phyloP scores from a whole-genome alignment of 1,140 invertebrate genomes.

The Halesus radiatus region DNA sequence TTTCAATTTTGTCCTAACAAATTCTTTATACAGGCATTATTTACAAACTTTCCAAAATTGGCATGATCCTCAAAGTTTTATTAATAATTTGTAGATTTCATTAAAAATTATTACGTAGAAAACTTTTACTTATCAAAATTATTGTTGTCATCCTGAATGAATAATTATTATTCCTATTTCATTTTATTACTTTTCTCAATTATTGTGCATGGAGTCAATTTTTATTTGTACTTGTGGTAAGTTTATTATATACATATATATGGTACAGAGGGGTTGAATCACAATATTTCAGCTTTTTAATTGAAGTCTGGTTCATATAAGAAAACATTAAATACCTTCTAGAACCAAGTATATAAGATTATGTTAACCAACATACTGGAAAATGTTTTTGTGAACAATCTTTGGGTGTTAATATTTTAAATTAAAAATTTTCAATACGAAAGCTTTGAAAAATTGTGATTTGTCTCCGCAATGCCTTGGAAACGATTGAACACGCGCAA shows the following conservation, averaged over 20 bases:
- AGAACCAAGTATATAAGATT: too few relatives aligned
- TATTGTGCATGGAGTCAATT: background rate
- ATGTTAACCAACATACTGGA: too few relatives aligned
- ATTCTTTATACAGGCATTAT: background rate
- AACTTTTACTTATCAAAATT: background rate
- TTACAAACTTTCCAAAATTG: background rate
- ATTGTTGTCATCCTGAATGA: background rate
- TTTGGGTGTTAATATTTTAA: too few relatives aligned
- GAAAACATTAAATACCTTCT: too few relatives aligned
- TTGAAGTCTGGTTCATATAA: background rate
- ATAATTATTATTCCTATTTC: background rate
- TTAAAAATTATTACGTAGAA: background rate
- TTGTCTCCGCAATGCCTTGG: background rate
- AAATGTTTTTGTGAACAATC: too few relatives aligned
- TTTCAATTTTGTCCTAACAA: conserved; percentile 5
- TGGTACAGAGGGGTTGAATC: background rate
- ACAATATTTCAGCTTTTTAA: background rate
- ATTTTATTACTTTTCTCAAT: background rate
- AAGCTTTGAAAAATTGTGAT: background rate
- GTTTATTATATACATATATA: too few relatives aligned
- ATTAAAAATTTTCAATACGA: background rate
- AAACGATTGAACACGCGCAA: conserved; percentile 11
- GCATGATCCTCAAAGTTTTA: conserved; percentile 2
- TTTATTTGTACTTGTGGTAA: background rate
- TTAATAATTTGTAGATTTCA: background rate